Evolutionary conservation across 1,140 invertebrate genomes (phyloP), one percentile per base, ranked within the genome.

Genomic region (Laodelphax striatellus): DNA sequence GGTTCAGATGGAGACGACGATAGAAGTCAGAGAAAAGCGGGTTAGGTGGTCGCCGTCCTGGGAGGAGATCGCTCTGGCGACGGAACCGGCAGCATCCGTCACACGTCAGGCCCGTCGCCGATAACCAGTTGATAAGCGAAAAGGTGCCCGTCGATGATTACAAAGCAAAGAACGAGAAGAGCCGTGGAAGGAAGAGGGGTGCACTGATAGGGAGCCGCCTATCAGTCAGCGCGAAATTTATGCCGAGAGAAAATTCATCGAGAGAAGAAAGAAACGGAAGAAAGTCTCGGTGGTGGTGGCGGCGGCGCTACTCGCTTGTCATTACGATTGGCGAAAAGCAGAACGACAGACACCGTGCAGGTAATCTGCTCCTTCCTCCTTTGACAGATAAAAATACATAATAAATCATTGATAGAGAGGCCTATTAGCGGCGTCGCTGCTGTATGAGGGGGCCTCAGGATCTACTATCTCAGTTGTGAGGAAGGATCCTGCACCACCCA

Each of bases 401-500:
- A 50, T 50, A 50, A 50, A 50, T 50, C 46, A 50, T 50, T 50
- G 46, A 50, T 50, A 50, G 46, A 50, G 46, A 50, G 46, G 46
- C 46, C 46, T 50, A 50, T 50, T 50, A 50, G 46, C 46, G n/a
- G 34, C 10, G 34, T 38, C 46, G 46, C 46, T 9, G n/a, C 46
- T 17, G 46, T 50, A 50, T 50, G 16, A 50, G 46, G 16, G 2
- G 11, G 11, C 16, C 1, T 14, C 21, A 17, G 1, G 46, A 50
- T 50, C 46, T 8, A 17, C 46, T 50, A 50, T 50, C 34, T 38
- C 3, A 38, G 34, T 38, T 38, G 28, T 38, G 34, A 22, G 46
- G 21, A 19, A 22, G 21, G 46, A 50, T 9, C 46, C 21, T 50
- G 46, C 46, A 19, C 21, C 34, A 38, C 34, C 24, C 34, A 38